Evolutionary conservation across 2,888 invertebrate species (phyloP), one percentile per base, ranked within the genome.

Genomic region (Eulithis testata): DNA sequence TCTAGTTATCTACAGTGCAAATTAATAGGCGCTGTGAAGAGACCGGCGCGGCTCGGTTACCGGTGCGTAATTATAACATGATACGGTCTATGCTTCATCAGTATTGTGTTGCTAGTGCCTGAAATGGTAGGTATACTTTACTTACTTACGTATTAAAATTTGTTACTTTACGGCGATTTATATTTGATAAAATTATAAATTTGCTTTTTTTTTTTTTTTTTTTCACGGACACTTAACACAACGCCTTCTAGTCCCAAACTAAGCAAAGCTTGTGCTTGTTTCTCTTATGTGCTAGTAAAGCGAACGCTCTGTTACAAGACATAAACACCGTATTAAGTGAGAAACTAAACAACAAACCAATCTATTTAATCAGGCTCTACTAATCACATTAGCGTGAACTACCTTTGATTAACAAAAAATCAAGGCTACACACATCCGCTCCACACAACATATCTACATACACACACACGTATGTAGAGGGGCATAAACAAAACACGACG

Each of bases 401-500:
- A 65, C 59, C 63, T 58, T 65, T 68, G 60, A 65, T 63, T 69
- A 52, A 67, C 60, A 62, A 64, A 60, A 61, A 60, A 69, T 54
- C 52, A 65, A 69, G 67, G 63, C 65, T 61, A 63, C 64, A 68
- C 63, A 66, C 57, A 63, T 56, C 63, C 68, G 63, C 53, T 54
- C 55, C 21, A 64, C 65, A 67, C 67, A 60, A 70, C 73, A 50
- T 68, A 56, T 69, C 68, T 70, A 74, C 70, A 60, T 70, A 68
- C 70, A 12, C 50, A 65, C 74, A 67, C 68, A 70, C 69, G 66
- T 57, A 59, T 63, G 57, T 58, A 66, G 37, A 53, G 64, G 53
- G 63, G 52, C 70, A 75, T 74, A 78, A 77, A 78, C 80, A 75
- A 84, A 86, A 78, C 57, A 58, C 59, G 70, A 82, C 84, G 82